Base-by-base conservation (phyloP, 1,140 invertebrate genomes). In the Apocrypta bakeri region DNA sequence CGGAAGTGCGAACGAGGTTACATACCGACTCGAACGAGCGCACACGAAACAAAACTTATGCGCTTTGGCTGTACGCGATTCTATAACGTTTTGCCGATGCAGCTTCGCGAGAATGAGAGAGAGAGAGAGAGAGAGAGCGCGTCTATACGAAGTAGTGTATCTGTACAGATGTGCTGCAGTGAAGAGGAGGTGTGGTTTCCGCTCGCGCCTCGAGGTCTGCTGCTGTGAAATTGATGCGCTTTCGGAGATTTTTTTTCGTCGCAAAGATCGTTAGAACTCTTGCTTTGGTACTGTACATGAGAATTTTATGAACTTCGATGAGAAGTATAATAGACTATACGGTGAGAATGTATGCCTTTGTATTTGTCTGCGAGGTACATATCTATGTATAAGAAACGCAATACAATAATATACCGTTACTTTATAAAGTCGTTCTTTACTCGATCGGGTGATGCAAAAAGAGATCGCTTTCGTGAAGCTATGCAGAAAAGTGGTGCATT, bases 11-110 rank as follows among this genome's bases (percentile, higher is more conserved):
- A 81, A 75, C 66, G 83, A 56, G 69, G 76, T 37, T 66, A 37
- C 66, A 21, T 17, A 17, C 2, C 48, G 48, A 1, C 14, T 6
- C 0, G 48, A n/a, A 21, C 1, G 48, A n/a, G 48, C 48, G 48
- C 37, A 64, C 69, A 81, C 81, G 77, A 82, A 82, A 72, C 80
- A n/a, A 75, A 85, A 81, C 78, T 85, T 85, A 78, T 61, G 56
- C 69, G 37, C 27, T 48, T 2, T 9, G 3, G 9, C 33, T 9
- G 48, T 21, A 12, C 48, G 48, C 48, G 48, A 56, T 56, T 6
- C 17, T 37, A 4, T 21, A 56, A 1, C 48, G 48, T 56, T 56
- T 56, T 56, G 48, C 48, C 48, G 48, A 56, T 56, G 48, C 17
- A 56, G 48, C 48, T 56, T 56, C 17, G 48, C 17, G 42, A 48